Evolutionary conservation across 2,113 vertebrate genomes (phyloP), one percentile per base, ranked within the genome.

Genomic region (Chloropsis hardwickii): DNA sequence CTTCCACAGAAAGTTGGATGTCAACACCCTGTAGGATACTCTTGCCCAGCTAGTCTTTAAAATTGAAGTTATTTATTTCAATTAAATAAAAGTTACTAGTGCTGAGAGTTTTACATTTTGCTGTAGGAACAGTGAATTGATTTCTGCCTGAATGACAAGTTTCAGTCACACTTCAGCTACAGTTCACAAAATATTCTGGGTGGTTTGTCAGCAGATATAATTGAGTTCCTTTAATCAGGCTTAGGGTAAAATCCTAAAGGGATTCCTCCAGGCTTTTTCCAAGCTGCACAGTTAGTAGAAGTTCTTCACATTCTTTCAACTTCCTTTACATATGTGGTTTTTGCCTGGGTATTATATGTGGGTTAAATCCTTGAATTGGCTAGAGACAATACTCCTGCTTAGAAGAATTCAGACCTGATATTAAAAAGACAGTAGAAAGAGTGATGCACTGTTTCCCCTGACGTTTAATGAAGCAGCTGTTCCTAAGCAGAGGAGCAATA

Each of bases 131-230:
- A 39, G 54, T 79, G 89, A 91, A 91, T 82, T 91, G 70, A 82
- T 91, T 95, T 91, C 78, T 11, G 24, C 53, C 40, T 85, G 90
- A 95, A 58, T 90, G 90, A 77, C 87, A 91, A 62, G 50, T 77
- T 95, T 90, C 94, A 90, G 87, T 94, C 87, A 86, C 87, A 91
- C 92, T 89, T 94, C 66, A 62, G 70, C 87, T 91, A 54, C 71
- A 87, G 81, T 69, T 91, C 76, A 77, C 74, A 90, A 95, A 92
- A 80, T 88, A 91, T 82, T 90, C 86, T 23, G 77, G 53, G 72
- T 64, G 22, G 53, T 97, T 92, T 87, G 74, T 79, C 90, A 91
- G 67, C 56, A 72, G 51, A 80, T 70, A 69, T 85, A 94, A 92
- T 86, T 89, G 78, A 77, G 35, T 95, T 91, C 74, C 50, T 92